Conservation (phyloP, 2,113 vertebrate genomes). For the Myodes glareolus region DNA sequence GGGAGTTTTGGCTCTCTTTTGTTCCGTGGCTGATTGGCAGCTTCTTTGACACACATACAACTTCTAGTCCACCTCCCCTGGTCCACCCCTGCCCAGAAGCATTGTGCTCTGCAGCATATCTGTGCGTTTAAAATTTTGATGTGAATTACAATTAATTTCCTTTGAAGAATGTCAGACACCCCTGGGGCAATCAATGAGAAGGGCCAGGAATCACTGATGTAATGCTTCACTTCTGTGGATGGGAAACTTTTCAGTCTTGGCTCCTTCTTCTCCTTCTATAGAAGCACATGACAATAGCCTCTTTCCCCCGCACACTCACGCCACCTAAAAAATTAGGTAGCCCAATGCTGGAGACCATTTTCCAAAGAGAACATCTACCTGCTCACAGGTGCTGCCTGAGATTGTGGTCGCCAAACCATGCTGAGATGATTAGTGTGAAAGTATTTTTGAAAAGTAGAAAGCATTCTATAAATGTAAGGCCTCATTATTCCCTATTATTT, state of each 20-base stretch:
- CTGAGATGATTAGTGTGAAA: constrained; percentile 66
- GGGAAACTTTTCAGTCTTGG: constrained; percentile 21
- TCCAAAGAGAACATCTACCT: constrained; percentile 68
- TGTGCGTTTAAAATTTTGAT: constrained; percentile 55
- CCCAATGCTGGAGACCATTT: constrained; percentile 50
- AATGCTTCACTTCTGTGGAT: constrained; percentile 28
- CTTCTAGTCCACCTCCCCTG: constrained; percentile 61
- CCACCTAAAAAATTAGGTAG: constrained; percentile 23
- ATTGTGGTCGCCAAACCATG: neutral
- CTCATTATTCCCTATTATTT: constrained; percentile 63
- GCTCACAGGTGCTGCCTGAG: constrained; percentile 58
- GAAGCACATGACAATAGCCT: neutral
- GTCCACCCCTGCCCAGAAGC: constrained; percentile 55
- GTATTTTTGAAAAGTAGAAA: constrained; percentile 63
- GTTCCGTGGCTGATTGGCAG: constrained; percentile 45
- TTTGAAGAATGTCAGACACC: constrained; percentile 63
- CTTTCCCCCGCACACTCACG: neutral
- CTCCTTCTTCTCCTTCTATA: neutral
- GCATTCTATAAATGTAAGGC: constrained; percentile 69
- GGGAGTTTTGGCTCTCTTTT: constrained; percentile 36
- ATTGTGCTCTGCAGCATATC: constrained; percentile 44
- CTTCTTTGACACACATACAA: constrained; percentile 35
- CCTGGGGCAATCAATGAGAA: constrained; percentile 28
- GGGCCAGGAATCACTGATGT: constrained; percentile 19
- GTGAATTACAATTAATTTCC: constrained; percentile 72